phyloP scores from a whole-genome alignment of 2,797 vertebrate species.

The Semotilus atromaculatus region DNA sequence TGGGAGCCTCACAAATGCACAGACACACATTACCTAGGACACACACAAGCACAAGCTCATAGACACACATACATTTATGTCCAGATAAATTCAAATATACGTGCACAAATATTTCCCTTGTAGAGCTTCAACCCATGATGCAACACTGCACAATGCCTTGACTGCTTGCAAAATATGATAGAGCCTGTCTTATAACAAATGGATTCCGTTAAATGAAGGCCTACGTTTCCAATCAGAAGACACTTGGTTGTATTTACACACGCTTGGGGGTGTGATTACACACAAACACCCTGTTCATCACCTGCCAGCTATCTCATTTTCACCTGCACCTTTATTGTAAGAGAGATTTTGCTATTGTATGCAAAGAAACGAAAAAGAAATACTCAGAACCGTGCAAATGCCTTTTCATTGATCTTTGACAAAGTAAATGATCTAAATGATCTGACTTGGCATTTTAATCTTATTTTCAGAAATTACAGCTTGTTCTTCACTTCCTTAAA shows the following conservation, averaged over 20 bases:
- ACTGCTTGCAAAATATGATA: neutral
- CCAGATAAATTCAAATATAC: slow-evolving; percentile 41
- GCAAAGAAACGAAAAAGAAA: neutral
- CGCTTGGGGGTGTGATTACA: neutral
- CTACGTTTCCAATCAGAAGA: neutral
- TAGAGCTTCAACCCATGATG: slow-evolving; percentile 22
- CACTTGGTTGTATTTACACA: slow-evolving; percentile 29
- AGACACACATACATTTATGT: slow-evolving; percentile 42
- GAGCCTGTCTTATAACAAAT: neutral
- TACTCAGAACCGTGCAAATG: neutral
- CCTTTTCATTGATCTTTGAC: slow-evolving; percentile 3
- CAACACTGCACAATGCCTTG: slow-evolving; percentile 12
- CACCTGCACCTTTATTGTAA: neutral
- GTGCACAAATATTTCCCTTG: slow-evolving; percentile 3
- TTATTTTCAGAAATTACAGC: neutral
- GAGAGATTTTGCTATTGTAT: no score
- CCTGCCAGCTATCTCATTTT: neutral
- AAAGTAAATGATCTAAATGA: neutral
- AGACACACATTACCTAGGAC: slow-evolving; percentile 19
- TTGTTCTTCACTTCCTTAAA: neutral
- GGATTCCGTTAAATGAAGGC: neutral
- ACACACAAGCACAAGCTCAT: slow-evolving; percentile 7
- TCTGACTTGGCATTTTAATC: neutral
- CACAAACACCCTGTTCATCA: neutral
- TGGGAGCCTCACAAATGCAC: slow-evolving; percentile 44